Conservation (phyloP, 2,113 vertebrate species). For the Salvelinus alpinus region DNA sequence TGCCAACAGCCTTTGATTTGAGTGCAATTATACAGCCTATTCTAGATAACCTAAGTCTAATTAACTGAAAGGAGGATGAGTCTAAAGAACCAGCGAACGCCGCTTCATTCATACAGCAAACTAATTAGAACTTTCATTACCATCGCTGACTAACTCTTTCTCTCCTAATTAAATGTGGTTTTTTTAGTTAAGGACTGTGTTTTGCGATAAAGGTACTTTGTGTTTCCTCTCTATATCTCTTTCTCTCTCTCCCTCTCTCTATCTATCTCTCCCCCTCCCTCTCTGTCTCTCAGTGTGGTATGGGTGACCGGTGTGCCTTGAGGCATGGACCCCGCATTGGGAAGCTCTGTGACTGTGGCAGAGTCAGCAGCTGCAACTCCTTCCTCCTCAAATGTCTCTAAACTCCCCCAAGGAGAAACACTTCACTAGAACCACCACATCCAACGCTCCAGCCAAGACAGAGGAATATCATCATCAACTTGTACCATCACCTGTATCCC, state of each 20-base stretch:
- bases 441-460: not conserved
- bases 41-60: conserved; percentile 21
- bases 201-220: not conserved
- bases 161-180: conserved; percentile 12
- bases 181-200: conserved; percentile 15
- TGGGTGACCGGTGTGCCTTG: conserved; percentile 76
- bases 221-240: not conserved
- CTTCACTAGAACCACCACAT: not conserved
- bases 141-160: not conserved
- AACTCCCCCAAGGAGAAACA: conserved; percentile 9
- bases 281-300: conserved; percentile 59
- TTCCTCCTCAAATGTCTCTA: conserved; percentile 80
- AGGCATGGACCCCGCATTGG: conserved; percentile 77
- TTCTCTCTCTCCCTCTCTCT: not conserved
- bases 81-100: not conserved
- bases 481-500: not conserved
- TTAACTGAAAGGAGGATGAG: conserved; percentile 19
- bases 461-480: too few species aligned
- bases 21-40: conserved; percentile 31
- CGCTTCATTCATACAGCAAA: not conserved
- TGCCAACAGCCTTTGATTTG: conserved; percentile 16
- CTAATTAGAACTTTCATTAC: not conserved
- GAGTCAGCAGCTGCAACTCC: conserved; percentile 76
- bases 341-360: conserved; percentile 78
- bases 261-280: not conserved